Conservation (phyloP, 2,888 invertebrate species). For the Ctena decussata region DNA sequence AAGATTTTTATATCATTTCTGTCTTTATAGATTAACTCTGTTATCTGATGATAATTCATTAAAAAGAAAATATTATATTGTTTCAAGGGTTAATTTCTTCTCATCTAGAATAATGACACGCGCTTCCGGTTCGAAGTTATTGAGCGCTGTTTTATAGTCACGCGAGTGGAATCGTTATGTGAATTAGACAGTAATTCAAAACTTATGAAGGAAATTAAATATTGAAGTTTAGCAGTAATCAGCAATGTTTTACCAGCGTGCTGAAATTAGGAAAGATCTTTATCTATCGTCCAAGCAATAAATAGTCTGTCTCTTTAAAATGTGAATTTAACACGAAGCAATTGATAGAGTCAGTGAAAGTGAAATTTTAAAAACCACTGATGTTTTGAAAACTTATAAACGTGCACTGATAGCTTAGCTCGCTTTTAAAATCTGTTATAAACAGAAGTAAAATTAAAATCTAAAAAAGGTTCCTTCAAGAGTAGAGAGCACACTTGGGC, state of each 20-base stretch:
- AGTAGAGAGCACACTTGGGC: too few species aligned
- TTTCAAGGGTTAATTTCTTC: constrained; percentile 13
- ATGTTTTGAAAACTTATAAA: too few species aligned
- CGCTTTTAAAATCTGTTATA: too few species aligned
- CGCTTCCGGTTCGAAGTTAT: neutral
- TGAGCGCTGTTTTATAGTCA: neutral
- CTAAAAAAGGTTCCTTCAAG: too few species aligned
- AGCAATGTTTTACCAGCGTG: neutral
- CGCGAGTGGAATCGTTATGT: neutral
- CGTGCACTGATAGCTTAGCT: too few species aligned
- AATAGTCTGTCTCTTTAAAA: neutral
- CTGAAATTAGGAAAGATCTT: neutral
- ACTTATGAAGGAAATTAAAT: constrained; percentile 6
- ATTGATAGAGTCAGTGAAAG: too few species aligned
- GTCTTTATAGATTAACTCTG: constrained; percentile 7
- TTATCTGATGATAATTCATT: constrained; percentile 8
- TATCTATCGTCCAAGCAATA: neutral
- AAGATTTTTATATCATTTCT: constrained; percentile 6
- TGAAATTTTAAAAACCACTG: too few species aligned
- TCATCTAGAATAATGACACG: neutral
- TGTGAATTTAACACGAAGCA: neutral
- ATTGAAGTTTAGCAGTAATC: neutral
- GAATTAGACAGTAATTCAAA: constrained; percentile 9
- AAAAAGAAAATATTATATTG: constrained; percentile 12
- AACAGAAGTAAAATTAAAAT: too few species aligned